Conservation (phyloP, 64 coral and sea anemone species). For the Porites australiensis region DNA sequence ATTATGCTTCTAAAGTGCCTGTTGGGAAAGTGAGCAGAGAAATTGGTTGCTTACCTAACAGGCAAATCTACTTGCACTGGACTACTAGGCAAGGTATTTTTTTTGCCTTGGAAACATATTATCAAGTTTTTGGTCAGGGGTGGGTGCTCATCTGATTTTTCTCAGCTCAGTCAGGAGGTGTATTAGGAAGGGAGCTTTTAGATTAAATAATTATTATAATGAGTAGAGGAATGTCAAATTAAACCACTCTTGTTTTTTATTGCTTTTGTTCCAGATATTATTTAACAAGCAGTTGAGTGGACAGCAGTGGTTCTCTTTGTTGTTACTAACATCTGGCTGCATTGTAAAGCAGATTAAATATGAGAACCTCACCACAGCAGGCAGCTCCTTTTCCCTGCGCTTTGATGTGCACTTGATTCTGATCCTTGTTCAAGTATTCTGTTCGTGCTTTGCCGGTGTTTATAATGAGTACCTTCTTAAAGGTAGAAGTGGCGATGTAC, state of each 20-base stretch:
- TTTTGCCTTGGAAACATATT: no score
- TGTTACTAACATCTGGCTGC: constrained; percentile 92
- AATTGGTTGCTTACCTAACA: no score
- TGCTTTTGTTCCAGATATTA: constrained; percentile 65
- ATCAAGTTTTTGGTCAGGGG: no score
- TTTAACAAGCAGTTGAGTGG: constrained; percentile 87
- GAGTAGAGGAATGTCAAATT: no score
- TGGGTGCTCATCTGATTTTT: no score
- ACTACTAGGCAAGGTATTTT: no score
- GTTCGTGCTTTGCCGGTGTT: constrained; percentile 97
- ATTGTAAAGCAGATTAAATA: constrained; percentile 92
- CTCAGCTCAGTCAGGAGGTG: no score
- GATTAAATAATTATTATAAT: no score
- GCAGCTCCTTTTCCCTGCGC: constrained; percentile 61
- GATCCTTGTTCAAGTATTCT: constrained; percentile 98
- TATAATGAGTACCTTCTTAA: constrained; percentile 99
- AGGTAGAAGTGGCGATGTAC: constrained; percentile 85
- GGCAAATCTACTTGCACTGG: no score
- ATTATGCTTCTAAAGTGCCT: no score
- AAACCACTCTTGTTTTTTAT: not conserved
- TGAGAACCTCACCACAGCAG: constrained; percentile 1
- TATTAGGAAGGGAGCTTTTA: no score
- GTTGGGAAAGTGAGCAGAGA: no score
- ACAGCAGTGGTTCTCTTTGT: constrained; percentile 87
- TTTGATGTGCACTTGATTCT: constrained; percentile 86